Evolutionary conservation across 2,888 invertebrate genomes (phyloP).

Genomic region (Euzetes globulus): DNA sequence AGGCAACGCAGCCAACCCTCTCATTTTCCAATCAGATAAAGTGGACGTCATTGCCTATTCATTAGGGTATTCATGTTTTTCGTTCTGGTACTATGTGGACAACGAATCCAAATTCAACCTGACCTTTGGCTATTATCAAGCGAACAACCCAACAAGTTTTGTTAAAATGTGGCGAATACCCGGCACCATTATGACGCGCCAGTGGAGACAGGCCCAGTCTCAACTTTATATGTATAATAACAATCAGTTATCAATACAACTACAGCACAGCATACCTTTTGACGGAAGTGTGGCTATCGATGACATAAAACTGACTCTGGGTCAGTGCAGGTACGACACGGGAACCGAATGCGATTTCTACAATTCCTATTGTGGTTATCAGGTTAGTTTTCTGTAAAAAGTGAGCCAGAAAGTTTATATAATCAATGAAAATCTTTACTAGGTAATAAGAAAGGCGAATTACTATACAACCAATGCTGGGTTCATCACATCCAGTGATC

Average conservation of each 20-base stretch:
- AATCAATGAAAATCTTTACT: too few species aligned
- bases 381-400: too few species aligned
- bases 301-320: conserved; percentile 37
- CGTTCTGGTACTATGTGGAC: conserved; percentile 24
- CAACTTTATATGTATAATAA: background rate
- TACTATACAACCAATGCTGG: too few species aligned
- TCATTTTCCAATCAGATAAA: too few species aligned
- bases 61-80: too few species aligned
- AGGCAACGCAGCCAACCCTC: background rate
- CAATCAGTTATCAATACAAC: background rate
- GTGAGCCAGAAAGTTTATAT: too few species aligned
- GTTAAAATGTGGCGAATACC: background rate
- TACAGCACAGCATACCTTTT: background rate
- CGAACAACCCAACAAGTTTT: background rate
- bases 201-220: background rate
- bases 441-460: too few species aligned
- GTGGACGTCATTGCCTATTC: too few species aligned
- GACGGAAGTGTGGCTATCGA: conserved; percentile 40
- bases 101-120: conserved; percentile 13
- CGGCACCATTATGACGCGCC: background rate
- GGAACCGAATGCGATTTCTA: conserved; percentile 6
- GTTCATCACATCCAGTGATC: too few species aligned
- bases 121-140: background rate
- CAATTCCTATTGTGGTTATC: background rate
- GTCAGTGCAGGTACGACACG: conserved; percentile 32